Conservation (phyloP, 2,888 invertebrate species). For the Plebejus melissa region DNA sequence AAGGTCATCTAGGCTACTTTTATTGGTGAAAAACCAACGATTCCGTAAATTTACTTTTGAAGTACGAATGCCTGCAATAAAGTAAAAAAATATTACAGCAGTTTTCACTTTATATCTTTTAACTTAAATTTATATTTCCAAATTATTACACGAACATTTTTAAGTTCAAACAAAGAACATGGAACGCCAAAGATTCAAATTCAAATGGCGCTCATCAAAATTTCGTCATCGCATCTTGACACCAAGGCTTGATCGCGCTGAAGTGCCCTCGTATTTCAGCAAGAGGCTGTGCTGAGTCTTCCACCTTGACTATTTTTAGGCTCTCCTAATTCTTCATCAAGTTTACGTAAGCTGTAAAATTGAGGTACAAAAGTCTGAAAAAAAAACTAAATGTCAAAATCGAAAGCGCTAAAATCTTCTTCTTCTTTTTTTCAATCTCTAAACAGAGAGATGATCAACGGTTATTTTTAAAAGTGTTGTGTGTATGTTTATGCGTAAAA, state of each 20-base stretch:
- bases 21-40: no score
- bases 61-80: no score
- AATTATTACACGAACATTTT: no score
- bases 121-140: no score
- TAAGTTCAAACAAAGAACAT: neutral
- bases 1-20: no score
- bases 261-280: conserved; percentile 25
- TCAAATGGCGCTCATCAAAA: conserved; percentile 10
- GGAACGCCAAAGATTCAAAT: neutral
- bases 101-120: no score
- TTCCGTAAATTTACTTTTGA: no score
- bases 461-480: neutral
- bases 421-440: neutral
- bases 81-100: no score
- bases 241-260: conserved; percentile 13
- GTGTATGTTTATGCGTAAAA: neutral
- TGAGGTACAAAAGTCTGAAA: neutral
- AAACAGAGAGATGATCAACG: neutral
- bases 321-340: conserved; percentile 16
- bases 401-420: neutral
- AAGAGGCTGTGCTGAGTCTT: conserved; percentile 25
- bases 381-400: neutral
- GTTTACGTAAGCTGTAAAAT: neutral
- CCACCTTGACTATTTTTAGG: conserved; percentile 23
- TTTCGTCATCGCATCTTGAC: conserved; percentile 12